A percentile compares a stretch with the other conserved stretches of the same genome.
These are phyloP conservation scores for Calliopsis andreniformis DNA, from an alignment of 1,140 invertebrate genomes.

Conservation along the genomic window DNA sequence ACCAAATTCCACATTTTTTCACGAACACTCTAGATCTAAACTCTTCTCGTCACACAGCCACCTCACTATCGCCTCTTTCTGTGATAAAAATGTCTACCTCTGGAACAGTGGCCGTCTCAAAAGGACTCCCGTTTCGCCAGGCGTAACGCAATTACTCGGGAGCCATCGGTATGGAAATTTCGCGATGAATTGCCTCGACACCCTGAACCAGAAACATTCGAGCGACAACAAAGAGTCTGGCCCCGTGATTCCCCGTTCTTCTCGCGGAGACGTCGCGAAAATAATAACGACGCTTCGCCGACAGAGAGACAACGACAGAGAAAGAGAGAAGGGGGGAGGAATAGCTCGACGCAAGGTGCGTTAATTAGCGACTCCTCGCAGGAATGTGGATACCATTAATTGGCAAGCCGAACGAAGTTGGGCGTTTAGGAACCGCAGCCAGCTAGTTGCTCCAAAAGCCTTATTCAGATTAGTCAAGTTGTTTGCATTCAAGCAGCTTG, in stretches of 20 bases:
- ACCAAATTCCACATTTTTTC: no score
- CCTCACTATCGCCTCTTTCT: background rate
- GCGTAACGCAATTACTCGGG: conserved; percentile 42
- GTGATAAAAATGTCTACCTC: conserved; percentile 11
- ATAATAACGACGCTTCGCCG: conserved; percentile 27
- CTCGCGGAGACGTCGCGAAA: conserved; percentile 17
- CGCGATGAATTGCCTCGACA: conserved; percentile 25
- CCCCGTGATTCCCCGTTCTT: conserved; percentile 3
- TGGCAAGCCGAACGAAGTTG: conserved; percentile 55
- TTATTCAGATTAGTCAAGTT: no score
- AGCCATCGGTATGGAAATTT: conserved; percentile 40
- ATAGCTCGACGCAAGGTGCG: conserved; percentile 34
- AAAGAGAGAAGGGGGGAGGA: conserved; percentile 26
- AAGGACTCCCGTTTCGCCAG: conserved; percentile 2
- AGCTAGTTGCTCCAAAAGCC: conserved; percentile 13
- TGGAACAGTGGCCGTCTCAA: background rate
- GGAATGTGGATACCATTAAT: conserved; percentile 69
- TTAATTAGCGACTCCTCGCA: conserved; percentile 66
- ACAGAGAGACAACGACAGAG: background rate
- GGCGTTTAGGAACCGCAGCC: conserved; percentile 30
- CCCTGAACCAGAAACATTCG: conserved; percentile 18
- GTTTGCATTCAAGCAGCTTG: no score
- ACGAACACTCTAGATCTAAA: no score
- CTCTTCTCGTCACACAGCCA: no score
- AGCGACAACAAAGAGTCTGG: conserved; percentile 27